Evolutionary conservation across 64 coral and sea anemone species (phyloP).

Genomic region (Pachyseris speciosa): DNA sequence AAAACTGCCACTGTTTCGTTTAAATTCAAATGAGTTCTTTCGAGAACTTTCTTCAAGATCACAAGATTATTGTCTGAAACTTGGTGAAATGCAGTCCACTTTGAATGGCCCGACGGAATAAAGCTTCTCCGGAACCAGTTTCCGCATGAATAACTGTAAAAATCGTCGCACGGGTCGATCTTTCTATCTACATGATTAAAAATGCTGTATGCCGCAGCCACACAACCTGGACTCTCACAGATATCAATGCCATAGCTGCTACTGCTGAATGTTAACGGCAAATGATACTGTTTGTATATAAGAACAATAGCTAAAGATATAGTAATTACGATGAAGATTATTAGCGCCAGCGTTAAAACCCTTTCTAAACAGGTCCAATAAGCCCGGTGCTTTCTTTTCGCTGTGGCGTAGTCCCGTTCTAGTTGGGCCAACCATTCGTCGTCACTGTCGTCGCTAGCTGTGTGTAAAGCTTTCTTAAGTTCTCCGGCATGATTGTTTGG

Average conservation of each 20-base stretch:
- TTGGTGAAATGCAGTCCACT: constrained; percentile 92
- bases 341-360: constrained; percentile 51
- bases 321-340: constrained; percentile 68
- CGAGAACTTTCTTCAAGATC: constrained; percentile 80
- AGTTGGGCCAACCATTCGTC: constrained; percentile 94
- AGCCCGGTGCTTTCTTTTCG: constrained; percentile 59
- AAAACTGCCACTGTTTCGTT: constrained; percentile 61
- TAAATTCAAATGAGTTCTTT: constrained; percentile 23
- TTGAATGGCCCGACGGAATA: constrained; percentile 69
- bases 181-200: constrained; percentile 86
- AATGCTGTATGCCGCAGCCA: constrained; percentile 84
- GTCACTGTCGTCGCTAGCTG: constrained; percentile 86
- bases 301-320: constrained; percentile 76
- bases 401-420: constrained; percentile 86
- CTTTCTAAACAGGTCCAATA: constrained; percentile 79
- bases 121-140: constrained; percentile 78
- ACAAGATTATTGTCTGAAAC: constrained; percentile 75
- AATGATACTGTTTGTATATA: constrained; percentile 58
- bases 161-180: constrained; percentile 83
- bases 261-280: not conserved
- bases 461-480: constrained; percentile 70
- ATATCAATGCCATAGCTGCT: constrained; percentile 31
- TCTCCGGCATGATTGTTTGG: constrained; percentile 34
- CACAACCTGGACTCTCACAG: constrained; percentile 78
- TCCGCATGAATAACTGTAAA: constrained; percentile 88